Evolutionary conservation across 2,888 invertebrate species (phyloP).

Genomic region (Pammene aurita): DNA sequence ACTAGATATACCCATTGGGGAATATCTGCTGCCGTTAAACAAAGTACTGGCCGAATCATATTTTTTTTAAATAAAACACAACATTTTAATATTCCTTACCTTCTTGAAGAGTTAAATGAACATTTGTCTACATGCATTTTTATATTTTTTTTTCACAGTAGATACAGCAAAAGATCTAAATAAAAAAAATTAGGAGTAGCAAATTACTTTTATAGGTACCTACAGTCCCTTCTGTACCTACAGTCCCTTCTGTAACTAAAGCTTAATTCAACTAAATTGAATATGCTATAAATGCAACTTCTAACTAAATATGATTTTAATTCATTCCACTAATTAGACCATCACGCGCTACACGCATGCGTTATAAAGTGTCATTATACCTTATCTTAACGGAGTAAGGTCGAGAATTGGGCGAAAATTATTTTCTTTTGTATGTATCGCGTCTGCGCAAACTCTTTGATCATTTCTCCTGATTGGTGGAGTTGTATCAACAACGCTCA

Average conservation of each 20-base stretch:
- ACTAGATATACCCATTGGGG: too few relatives aligned
- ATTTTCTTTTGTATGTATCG: not conserved
- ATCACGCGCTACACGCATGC: conserved; percentile 17
- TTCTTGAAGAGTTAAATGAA: too few relatives aligned
- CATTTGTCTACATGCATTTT: too few relatives aligned
- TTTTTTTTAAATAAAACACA: too few relatives aligned
- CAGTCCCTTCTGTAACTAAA: conserved; percentile 5
- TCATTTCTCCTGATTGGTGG: conserved; percentile 27
- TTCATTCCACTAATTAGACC: conserved; percentile 3
- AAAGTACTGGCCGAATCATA: too few relatives aligned
- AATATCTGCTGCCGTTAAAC: too few relatives aligned
- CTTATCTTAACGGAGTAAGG: not conserved
- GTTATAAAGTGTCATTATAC: not conserved
- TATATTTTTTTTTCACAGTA: too few relatives aligned
- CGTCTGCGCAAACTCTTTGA: conserved; percentile 37
- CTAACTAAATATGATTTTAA: conserved; percentile 16
- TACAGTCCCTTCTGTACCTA: too few relatives aligned
- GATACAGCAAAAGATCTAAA: too few relatives aligned
- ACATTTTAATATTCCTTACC: too few relatives aligned
- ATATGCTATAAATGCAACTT: not conserved
- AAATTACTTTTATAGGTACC: too few relatives aligned
- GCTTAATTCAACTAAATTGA: conserved; percentile 1
- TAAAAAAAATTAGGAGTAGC: too few relatives aligned
- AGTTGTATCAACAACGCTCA: conserved; percentile 37
- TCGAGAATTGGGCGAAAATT: not conserved